These are phyloP conservation scores for Lacanobia oleracea DNA, from an alignment of 2,888 invertebrate species.

Conservation along the genomic window DNA sequence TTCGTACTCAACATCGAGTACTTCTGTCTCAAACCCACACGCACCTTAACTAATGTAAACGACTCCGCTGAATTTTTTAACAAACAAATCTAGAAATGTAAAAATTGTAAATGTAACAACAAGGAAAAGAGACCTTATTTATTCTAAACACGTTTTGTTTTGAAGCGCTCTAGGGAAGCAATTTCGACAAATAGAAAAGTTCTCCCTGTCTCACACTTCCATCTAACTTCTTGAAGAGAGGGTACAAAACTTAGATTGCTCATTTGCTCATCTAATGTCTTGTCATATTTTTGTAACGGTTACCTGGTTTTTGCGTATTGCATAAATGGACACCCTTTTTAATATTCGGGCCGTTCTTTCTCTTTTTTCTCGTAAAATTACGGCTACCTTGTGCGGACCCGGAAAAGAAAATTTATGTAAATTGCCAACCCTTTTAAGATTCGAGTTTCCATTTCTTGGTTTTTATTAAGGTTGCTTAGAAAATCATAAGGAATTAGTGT, in stretches of 20 bases:
- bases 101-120: constrained; percentile 35
- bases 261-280: constrained; percentile 15
- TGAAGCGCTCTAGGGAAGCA: constrained; percentile 32
- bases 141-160: constrained; percentile 53
- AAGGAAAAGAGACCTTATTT: constrained; percentile 25
- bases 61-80: constrained; percentile 19
- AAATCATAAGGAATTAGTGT: background rate
- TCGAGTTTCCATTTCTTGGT: background rate
- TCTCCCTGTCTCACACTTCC: constrained; percentile 31
- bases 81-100: constrained; percentile 44
- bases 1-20: background rate
- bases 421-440: constrained; percentile 23
- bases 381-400: constrained; percentile 12
- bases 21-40: background rate
- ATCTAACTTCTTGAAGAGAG: constrained; percentile 34
- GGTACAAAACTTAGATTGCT: constrained; percentile 53
- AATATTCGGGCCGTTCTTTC: constrained; percentile 30
- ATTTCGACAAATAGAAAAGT: constrained; percentile 47
- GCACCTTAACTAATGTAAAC: constrained; percentile 38
- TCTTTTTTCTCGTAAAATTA: constrained; percentile 43
- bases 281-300: constrained; percentile 27
- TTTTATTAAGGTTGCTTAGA: background rate
- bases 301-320: constrained; percentile 17
- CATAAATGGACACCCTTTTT: constrained; percentile 33
- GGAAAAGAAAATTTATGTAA: constrained; percentile 19